Evolutionary conservation across 2,888 invertebrate species (phyloP), one percentile per base, ranked within the genome.

Genomic region (Octonoba sinensis): DNA sequence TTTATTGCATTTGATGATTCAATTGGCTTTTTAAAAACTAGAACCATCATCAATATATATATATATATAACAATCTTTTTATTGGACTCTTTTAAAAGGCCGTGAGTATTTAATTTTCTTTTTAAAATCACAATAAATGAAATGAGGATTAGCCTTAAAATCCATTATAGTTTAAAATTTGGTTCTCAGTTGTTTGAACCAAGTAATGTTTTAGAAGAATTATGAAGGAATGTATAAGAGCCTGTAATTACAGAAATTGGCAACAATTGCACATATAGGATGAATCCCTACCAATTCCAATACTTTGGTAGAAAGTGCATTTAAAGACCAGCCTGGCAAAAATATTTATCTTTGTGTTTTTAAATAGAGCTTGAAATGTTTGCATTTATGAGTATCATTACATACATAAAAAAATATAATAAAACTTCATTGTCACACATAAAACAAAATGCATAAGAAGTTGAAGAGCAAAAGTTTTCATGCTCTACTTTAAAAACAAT

Each of bases 291-390:
- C 67, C 73, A 49, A 54, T 51, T 79, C 73, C 64, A 70, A 72
- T 74, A 76, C 72, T 82, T 82, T 76, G 82, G 75, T 76, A 70
- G 67, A 72, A 82, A 67, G 75, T 71, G 71, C 75, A 72, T 66
- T 75, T 60, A 67, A 82, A 82, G 82, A 74, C 66, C 82, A 76
- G 76, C 67, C n/a, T 76, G 82, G 72, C 67, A 76, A 74, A 82
- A 82, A 76, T 82, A 76, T 72, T 70, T 54, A 46, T 74, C 59
- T 72, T 56, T 79, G 46, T 67, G 51, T 57, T 27, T 73, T 78
- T 67, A 81, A 81, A 73, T 73, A 81, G 69, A 72, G 74, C 73
- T 62, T 74, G 69, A 81, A 81, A 73, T 46, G 65, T 44, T 54
- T n/a, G 18, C 54, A 54, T 54, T 54, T 54, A 18, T 8, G 8